These are phyloP conservation scores for Tanytarsus gracilentus DNA, from an alignment of 2,888 invertebrate genomes.

Conservation along the genomic window DNA sequence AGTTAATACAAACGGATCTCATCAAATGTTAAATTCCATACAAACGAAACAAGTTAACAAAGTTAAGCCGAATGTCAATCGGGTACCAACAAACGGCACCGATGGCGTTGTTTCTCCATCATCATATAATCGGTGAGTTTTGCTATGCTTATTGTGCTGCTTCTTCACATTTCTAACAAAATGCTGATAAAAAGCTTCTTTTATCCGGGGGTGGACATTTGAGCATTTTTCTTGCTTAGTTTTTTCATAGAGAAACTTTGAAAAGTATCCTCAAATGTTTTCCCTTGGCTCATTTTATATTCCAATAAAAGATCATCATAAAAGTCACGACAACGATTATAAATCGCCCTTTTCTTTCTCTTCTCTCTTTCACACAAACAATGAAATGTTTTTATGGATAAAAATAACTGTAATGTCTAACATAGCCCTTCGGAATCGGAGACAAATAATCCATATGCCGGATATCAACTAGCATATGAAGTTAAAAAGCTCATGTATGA, in stretches of 20 bases:
- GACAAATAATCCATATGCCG: slow-evolving; percentile 86
- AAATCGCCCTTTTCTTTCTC: slow-evolving; percentile 1
- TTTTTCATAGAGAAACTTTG: too few species aligned
- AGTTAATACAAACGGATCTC: slow-evolving; percentile 48
- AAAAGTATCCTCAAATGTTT: too few species aligned
- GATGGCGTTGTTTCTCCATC: slow-evolving; percentile 65
- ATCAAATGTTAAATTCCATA: slow-evolving; percentile 62
- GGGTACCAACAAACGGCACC: slow-evolving; percentile 47
- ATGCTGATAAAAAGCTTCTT: too few species aligned
- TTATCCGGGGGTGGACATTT: too few species aligned
- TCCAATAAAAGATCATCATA: too few species aligned
- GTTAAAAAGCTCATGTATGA: slow-evolving; percentile 99
- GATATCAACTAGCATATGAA: slow-evolving; percentile 99
- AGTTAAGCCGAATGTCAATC: slow-evolving; percentile 78
- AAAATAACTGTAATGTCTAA: neutral
- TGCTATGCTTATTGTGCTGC: too few species aligned
- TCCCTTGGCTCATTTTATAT: too few species aligned
- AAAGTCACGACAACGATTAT: too few species aligned
- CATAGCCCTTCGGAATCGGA: slow-evolving; percentile 81
- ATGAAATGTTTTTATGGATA: neutral
- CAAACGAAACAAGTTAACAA: slow-evolving; percentile 78
- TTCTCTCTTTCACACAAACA: slow-evolving; percentile 5
- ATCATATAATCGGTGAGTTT: slow-evolving; percentile 52
- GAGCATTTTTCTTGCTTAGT: too few species aligned
- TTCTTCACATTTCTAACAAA: too few species aligned